A percentile compares a stretch with the other conserved stretches of the same genome.
Conservation (phyloP, 2,113 vertebrate species). For the Dasyprocta punctata region DNA sequence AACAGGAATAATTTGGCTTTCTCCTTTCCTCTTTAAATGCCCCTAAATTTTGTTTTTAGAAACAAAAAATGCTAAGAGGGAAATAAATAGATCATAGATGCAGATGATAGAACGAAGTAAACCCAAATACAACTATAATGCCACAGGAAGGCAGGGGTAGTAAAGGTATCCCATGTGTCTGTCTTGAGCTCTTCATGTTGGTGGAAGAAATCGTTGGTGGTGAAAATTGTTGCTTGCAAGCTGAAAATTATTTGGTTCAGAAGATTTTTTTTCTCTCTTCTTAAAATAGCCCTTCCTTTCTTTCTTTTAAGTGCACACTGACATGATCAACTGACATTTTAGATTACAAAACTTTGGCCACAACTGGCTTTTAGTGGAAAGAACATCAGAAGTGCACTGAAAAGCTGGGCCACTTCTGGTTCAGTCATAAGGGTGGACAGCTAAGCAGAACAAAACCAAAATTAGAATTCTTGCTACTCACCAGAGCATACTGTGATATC, state of each 20-base stretch:
- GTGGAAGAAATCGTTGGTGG: neutral
- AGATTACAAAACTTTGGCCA: neutral
- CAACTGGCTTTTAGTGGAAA: neutral
- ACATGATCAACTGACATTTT: neutral
- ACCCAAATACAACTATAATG: neutral
- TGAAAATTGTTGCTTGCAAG: neutral
- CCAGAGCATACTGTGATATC: neutral
- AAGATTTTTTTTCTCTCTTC: neutral
- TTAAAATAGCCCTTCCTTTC: neutral
- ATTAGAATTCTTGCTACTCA: neutral
- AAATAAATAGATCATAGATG: neutral
- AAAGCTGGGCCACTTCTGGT: neutral
- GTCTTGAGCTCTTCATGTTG: neutral
- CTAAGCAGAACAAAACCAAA: neutral
- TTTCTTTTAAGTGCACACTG: neutral
- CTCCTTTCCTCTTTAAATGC: neutral
- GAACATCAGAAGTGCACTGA: neutral
- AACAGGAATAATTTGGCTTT: neutral
- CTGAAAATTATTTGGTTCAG: neutral
- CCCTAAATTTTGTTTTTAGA: neutral
- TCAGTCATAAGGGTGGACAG: neutral
- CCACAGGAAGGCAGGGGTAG: neutral
- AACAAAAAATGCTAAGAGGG: neutral
- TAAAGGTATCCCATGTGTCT: neutral
- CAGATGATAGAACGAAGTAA: neutral